These are phyloP conservation scores for Watsonalla cultraria DNA, from an alignment of 2,888 invertebrate species.

Conservation along the genomic window DNA sequence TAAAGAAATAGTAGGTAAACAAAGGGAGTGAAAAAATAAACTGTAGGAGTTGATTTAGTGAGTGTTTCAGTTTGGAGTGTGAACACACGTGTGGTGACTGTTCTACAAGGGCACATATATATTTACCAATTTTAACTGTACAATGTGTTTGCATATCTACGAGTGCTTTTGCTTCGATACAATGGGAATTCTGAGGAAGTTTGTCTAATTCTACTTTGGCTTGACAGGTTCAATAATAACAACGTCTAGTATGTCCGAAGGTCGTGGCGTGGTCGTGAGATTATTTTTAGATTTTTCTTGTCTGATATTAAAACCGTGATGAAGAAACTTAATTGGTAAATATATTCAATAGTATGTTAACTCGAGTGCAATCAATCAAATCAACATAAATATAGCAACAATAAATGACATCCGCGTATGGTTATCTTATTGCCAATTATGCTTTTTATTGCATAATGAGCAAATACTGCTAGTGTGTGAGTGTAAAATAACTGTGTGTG, in stretches of 20 bases:
- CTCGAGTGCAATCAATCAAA: constrained; percentile 8
- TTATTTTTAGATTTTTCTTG: not conserved
- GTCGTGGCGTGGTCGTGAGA: too few species aligned
- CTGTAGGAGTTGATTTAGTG: too few species aligned
- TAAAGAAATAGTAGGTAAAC: too few species aligned
- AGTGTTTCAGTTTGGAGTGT: not conserved
- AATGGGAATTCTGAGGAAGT: too few species aligned
- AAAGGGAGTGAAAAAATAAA: too few species aligned
- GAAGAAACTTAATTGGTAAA: not conserved
- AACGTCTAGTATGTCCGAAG: too few species aligned
- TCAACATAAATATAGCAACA: constrained; percentile 22
- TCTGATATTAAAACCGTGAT: not conserved
- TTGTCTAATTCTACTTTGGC: too few species aligned
- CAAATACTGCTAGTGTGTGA: constrained; percentile 64
- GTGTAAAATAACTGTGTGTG: constrained; percentile 49
- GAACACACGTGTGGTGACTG: not conserved
- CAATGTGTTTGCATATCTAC: not conserved
- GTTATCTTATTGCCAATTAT: constrained; percentile 69
- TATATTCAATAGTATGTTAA: not conserved
- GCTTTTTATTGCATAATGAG: constrained; percentile 73
- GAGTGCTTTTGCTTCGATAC: not conserved
- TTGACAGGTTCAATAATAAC: too few species aligned
- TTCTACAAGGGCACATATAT: not conserved
- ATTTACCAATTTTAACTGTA: constrained; percentile 1
- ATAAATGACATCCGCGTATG: constrained; percentile 74